phyloP scores from a whole-genome alignment of 1,140 invertebrate species.

The Brachionus angularis region DNA sequence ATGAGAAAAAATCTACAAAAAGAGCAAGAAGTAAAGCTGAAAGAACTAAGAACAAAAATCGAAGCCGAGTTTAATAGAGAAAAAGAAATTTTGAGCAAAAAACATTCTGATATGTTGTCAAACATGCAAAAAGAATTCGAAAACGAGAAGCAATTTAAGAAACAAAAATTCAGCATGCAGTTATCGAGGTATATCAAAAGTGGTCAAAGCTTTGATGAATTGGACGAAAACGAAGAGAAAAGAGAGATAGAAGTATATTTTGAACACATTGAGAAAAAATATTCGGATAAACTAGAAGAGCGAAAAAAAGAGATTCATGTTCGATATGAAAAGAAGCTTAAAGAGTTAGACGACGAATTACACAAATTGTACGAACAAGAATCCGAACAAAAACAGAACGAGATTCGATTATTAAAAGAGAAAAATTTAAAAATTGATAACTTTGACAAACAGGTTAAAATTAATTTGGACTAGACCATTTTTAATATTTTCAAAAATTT shows the following conservation, averaged over 20 bases:
- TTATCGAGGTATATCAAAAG: constrained; percentile 43
- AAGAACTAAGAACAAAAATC: not conserved
- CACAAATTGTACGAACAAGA: constrained; percentile 5
- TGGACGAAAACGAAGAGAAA: constrained; percentile 42
- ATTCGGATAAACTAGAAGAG: constrained; percentile 17
- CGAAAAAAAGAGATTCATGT: constrained; percentile 15
- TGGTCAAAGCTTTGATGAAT: constrained; percentile 41
- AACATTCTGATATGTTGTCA: constrained; percentile 20
- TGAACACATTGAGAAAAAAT: constrained; percentile 42
- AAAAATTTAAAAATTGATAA: constrained; percentile 24
- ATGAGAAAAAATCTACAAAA: not conserved
- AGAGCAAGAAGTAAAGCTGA: constrained; percentile 7
- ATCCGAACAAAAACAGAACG: constrained; percentile 12
- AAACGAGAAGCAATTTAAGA: constrained; percentile 18
- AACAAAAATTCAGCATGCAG: constrained; percentile 42
- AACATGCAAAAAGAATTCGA: constrained; percentile 33
- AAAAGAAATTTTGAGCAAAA: constrained; percentile 4
- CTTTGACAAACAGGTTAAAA: constrained; percentile 27
- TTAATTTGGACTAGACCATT: not conserved
- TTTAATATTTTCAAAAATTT: not conserved
- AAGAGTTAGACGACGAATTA: constrained; percentile 34
- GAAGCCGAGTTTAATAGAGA: constrained; percentile 11
- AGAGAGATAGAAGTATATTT: constrained; percentile 36
- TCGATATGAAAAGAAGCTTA: constrained; percentile 19
- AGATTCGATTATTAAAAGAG: constrained; percentile 28